Conservation (phyloP, 2,113 vertebrate genomes). For the Rostratula benghalensis region DNA sequence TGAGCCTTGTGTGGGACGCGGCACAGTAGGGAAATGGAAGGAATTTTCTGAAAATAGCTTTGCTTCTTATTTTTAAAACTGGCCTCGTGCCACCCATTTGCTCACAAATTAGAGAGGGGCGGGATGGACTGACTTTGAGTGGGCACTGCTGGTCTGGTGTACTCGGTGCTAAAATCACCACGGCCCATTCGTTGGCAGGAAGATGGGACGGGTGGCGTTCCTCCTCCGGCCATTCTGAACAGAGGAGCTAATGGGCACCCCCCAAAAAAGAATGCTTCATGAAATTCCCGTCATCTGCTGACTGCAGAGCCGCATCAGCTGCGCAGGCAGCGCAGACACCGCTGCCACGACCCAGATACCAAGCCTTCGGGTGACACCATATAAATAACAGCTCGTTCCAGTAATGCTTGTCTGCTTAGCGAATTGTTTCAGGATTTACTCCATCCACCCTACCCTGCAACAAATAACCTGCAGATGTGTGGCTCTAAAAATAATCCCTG, state of each 20-base stretch:
- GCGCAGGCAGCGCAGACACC: rapidly evolving
- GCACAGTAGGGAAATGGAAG: rapidly evolving
- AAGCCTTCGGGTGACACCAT: background rate
- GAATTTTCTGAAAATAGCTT: background rate
- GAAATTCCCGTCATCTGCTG: background rate
- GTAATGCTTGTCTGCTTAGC: background rate
- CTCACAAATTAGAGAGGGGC: background rate
- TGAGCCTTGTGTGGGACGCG: background rate
- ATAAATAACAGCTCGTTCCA: background rate
- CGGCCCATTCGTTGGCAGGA: background rate
- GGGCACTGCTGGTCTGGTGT: rapidly evolving
- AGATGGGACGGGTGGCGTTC: background rate
- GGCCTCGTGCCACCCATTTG: background rate
- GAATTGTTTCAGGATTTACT: conserved; percentile 11
- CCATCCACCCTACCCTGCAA: background rate
- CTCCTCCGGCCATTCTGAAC: background rate
- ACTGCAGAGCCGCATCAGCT: background rate
- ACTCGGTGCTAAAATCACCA: rapidly evolving
- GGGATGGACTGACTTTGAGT: background rate
- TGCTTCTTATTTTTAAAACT: background rate
- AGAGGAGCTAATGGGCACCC: background rate
- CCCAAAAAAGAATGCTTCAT: background rate
- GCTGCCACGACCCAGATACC: background rate
- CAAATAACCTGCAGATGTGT: conserved; percentile 53
- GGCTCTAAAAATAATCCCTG: conserved; percentile 45